A percentile compares a stretch with the other conserved stretches of the same genome.
phyloP scores from a whole-genome alignment of 2,888 invertebrate species.

The Clanis bilineata region DNA sequence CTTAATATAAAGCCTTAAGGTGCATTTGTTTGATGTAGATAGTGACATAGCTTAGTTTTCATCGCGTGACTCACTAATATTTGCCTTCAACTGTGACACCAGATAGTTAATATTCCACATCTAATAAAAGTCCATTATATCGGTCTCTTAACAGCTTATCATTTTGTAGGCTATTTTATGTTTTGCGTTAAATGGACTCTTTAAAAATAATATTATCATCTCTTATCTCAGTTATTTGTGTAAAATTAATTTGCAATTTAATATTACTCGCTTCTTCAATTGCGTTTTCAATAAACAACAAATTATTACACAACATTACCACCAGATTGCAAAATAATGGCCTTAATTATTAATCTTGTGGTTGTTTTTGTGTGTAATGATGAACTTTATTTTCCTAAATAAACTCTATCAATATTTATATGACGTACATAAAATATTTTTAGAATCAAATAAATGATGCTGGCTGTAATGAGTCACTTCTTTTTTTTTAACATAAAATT shows the following conservation, averaged over 20 bases:
- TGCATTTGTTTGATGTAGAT: background rate
- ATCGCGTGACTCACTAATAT: slow-evolving; percentile 48
- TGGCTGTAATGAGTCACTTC: background rate
- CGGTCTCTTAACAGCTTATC: slow-evolving; percentile 8
- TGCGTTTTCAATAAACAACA: background rate
- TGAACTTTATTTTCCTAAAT: background rate
- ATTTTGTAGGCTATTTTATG: background rate
- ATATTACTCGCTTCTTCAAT: background rate
- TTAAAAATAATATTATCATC: background rate
- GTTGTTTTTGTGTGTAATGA: background rate
- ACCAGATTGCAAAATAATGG: background rate
- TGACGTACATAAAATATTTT: background rate
- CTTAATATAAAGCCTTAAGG: slow-evolving; percentile 15
- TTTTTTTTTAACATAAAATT: background rate
- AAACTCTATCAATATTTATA: background rate
- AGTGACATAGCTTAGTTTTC: slow-evolving; percentile 14
- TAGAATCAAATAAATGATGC: background rate
- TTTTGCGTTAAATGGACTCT: background rate
- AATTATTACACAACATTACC: background rate
- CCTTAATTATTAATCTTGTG: background rate
- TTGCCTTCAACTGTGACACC: slow-evolving; percentile 16
- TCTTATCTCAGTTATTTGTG: background rate
- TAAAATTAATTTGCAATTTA: background rate
- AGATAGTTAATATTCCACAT: slow-evolving; percentile 14
- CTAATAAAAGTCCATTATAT: slow-evolving; percentile 7